Evolutionary conservation across 2,113 vertebrate genomes (phyloP), one percentile per base, ranked within the genome.

Genomic region (Chaetura pelagica): DNA sequence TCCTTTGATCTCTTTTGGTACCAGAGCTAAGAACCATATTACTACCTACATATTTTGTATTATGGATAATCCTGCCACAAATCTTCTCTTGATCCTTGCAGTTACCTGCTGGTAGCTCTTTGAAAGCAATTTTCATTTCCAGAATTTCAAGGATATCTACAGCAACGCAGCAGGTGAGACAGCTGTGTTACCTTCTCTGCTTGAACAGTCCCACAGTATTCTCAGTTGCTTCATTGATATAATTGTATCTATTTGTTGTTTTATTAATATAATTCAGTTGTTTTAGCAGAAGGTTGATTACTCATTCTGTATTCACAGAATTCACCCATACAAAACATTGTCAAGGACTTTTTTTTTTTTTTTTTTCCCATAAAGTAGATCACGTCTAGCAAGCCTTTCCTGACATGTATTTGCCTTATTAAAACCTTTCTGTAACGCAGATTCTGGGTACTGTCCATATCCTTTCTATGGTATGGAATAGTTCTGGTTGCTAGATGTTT

Each of bases 21-120:
- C 68, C 34, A 81, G 59, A 90, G 72, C 55, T 88, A 93, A 96
- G 85, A 92, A 90, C 30, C 30, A 48, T 57, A 84, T 90, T 96
- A 64, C 72, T 93, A 83, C 84, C 83, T 90, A 71, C 85, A 84
- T 44, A 78, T 88, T 90, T 92, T 1, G 0, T 81, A 84, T 92
- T 86, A 91, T 0, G 1, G 72, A 74, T 95, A 97, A 90, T 96
- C 95, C 94, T 77, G 75, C 85, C 92, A 71, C 92, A 96, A 95
- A 93, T 96, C 95, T 97, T 58, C 91, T 71, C 57, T 93, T 93
- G 90, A 96, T 96, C 90, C 93, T 93, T 78, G 29, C 44, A 61
- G 82, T 90, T 88, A 74, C 86, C 72, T 86, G 59, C 72, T 91
- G 58, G 67, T 59, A 66, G 67, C 38, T 88, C 82, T 88, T 90